These are phyloP conservation scores for Periphyllus acericola DNA, from an alignment of 2,888 invertebrate species.

Conservation along the genomic window DNA sequence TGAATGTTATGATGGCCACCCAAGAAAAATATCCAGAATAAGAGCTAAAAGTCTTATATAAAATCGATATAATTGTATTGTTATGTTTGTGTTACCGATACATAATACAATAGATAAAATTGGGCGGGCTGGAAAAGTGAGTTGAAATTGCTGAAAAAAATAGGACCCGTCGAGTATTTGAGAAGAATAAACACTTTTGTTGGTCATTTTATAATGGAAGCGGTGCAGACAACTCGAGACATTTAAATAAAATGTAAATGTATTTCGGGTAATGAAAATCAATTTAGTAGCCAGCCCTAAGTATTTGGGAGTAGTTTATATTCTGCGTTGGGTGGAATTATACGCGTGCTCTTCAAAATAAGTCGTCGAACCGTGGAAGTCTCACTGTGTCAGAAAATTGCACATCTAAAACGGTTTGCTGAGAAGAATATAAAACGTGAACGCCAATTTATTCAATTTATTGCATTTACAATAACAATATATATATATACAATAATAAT, in stretches of 20 bases:
- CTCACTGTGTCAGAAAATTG: background rate
- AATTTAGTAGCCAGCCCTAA: background rate
- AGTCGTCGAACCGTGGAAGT: background rate
- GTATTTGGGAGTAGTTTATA: background rate
- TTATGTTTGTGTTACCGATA: background rate
- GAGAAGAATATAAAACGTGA: background rate
- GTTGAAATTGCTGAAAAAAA: background rate
- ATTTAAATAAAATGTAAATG: slow-evolving; percentile 5
- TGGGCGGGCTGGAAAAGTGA: too few relatives aligned
- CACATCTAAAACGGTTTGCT: background rate
- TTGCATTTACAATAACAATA: background rate
- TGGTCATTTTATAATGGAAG: background rate
- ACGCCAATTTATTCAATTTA: background rate
- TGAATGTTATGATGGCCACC: too few relatives aligned
- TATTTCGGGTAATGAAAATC: background rate
- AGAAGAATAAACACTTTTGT: slow-evolving; percentile 8
- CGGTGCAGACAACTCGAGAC: background rate
- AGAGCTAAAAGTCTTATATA: background rate
- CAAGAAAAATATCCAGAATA: background rate
- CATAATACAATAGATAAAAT: too few relatives aligned
- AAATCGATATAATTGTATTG: background rate
- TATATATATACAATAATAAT: background rate
- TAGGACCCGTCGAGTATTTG: background rate
- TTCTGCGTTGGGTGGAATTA: background rate
- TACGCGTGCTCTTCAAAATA: background rate